These are phyloP conservation scores for Alcedo quadribrachys DNA, from an alignment of 2,797 vertebrate species.

Conservation along the genomic window DNA sequence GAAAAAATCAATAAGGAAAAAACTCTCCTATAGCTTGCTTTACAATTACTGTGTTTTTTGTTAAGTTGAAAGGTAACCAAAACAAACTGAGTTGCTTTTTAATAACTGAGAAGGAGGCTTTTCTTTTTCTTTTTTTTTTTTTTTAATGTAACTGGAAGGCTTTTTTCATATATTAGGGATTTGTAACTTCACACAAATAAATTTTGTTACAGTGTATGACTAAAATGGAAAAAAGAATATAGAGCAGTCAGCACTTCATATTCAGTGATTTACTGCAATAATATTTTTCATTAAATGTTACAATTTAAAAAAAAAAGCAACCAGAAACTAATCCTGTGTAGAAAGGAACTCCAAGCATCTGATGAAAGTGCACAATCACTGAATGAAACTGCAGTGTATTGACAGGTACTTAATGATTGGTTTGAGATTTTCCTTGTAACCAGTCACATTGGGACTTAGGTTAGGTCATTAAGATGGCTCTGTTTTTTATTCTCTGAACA, in stretches of 20 bases:
- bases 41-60: not conserved
- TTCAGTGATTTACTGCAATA: not conserved
- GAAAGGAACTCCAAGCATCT: not conserved
- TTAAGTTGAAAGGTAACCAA: constrained; percentile 52
- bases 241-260: constrained; percentile 8
- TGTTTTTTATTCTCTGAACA: not conserved
- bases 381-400: not conserved
- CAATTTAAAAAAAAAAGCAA: not conserved
- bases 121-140: not conserved
- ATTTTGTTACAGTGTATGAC: not conserved
- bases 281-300: constrained; percentile 15
- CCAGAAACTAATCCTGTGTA: constrained; percentile 14
- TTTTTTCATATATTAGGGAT: constrained; percentile 56
- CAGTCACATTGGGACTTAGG: not conserved
- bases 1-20: constrained; percentile 32
- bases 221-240: constrained; percentile 41
- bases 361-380: not conserved
- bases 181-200: constrained; percentile 56
- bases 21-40: constrained; percentile 47
- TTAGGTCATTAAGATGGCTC: not conserved
- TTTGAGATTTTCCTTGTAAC: constrained; percentile 28
- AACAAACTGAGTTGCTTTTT: constrained; percentile 31
- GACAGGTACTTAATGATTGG: not conserved
- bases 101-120: constrained; percentile 11
- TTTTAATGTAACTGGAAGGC: not conserved